A percentile compares a stretch with the other conserved stretches of the same genome.
phyloP scores from a whole-genome alignment of 2,797 vertebrate genomes.

The Pseudochirops cupreus region DNA sequence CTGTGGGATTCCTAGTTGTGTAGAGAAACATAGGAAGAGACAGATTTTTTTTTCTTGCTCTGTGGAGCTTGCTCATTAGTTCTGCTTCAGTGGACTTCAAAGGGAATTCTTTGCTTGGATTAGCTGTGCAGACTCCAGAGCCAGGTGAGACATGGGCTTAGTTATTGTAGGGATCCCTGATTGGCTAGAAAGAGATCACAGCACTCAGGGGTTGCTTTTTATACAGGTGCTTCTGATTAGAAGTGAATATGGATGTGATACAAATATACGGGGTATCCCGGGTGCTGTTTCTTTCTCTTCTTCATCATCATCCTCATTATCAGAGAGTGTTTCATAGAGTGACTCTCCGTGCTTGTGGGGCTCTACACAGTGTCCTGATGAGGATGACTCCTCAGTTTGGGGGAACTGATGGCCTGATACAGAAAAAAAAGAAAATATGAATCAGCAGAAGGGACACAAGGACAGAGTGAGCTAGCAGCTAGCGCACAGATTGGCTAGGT shows the following conservation, averaged over 20 bases:
- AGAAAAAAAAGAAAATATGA: not conserved
- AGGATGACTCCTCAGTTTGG: not conserved
- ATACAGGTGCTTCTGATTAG: not conserved
- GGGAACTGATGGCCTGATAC: not conserved
- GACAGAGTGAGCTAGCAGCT: not conserved
- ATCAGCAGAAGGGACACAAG: not conserved
- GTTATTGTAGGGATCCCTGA: slow-evolving; percentile 51
- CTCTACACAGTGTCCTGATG: not conserved
- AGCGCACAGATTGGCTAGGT: not conserved
- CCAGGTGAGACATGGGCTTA: slow-evolving; percentile 67
- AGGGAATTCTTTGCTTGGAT: slow-evolving; percentile 74
- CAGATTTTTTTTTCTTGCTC: slow-evolving; percentile 70
- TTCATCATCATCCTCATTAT: not conserved
- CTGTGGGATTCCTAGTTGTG: slow-evolving; percentile 67
- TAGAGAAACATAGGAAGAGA: slow-evolving; percentile 65
- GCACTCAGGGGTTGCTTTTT: not conserved
- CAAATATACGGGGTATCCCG: not conserved
- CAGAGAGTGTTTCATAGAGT: not conserved
- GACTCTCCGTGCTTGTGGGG: not conserved
- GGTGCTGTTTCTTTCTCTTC: not conserved
- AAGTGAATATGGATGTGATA: not conserved
- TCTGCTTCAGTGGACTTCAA: slow-evolving; percentile 78
- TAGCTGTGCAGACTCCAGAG: slow-evolving; percentile 67
- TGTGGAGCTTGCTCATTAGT: slow-evolving; percentile 76
- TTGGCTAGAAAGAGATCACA: slow-evolving; percentile 21